phyloP scores from a whole-genome alignment of 1,140 invertebrate genomes.

The Drosophila repletoides region DNA sequence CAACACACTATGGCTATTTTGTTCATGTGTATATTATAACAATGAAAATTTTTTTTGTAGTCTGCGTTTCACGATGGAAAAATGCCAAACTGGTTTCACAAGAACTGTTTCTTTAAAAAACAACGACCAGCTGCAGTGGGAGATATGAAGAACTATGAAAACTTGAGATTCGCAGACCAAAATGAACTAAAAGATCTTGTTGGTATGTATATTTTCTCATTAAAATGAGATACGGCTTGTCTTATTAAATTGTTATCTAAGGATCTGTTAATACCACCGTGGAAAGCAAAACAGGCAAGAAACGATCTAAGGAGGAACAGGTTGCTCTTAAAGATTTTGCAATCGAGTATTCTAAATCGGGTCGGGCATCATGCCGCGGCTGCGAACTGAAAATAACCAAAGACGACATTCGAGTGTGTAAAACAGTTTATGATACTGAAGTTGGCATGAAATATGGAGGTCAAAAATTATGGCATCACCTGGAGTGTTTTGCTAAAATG shows the following conservation, averaged over 20 bases:
- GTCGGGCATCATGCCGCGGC: slow-evolving; percentile 89
- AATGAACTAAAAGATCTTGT: slow-evolving; percentile 90
- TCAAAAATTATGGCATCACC: slow-evolving; percentile 93
- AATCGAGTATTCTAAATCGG: slow-evolving; percentile 95
- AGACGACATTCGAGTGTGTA: slow-evolving; percentile 91
- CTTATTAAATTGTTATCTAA: slow-evolving; percentile 3
- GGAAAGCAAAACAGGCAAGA: slow-evolving; percentile 75
- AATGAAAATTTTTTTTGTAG: slow-evolving; percentile 84
- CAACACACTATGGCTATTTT: too few species aligned
- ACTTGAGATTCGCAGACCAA: slow-evolving; percentile 93
- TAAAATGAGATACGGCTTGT: not conserved
- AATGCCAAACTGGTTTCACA: slow-evolving; percentile 94
- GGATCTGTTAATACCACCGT: slow-evolving; percentile 12
- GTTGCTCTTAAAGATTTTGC: slow-evolving; percentile 87
- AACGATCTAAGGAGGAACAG: slow-evolving; percentile 72
- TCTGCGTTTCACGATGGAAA: slow-evolving; percentile 96
- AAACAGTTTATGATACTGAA: slow-evolving; percentile 93
- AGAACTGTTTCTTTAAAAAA: slow-evolving; percentile 93
- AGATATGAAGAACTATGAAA: slow-evolving; percentile 94
- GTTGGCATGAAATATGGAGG: slow-evolving; percentile 91
- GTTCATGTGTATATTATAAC: too few species aligned
- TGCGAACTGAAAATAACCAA: slow-evolving; percentile 95
- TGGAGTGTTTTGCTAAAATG: slow-evolving; percentile 92
- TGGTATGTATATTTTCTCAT: slow-evolving; percentile 82
- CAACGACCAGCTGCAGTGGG: slow-evolving; percentile 88